Conservation (phyloP, 2,888 invertebrate genomes). For the Lochmaea capreae region DNA sequence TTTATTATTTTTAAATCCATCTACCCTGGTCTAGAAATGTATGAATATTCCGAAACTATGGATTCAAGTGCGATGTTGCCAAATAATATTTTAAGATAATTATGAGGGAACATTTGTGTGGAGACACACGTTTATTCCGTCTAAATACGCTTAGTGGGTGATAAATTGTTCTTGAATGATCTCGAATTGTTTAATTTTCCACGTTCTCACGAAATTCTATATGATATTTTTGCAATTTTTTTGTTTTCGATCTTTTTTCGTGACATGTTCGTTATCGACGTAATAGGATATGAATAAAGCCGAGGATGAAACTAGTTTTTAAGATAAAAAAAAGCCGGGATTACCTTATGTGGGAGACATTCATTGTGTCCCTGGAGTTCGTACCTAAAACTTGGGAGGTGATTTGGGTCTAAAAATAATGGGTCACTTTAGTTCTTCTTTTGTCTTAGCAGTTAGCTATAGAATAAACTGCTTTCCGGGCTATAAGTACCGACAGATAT, state of each 20-base stretch:
- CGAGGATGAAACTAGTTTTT: constrained; percentile 36
- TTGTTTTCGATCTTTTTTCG: constrained; percentile 1
- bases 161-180: constrained; percentile 19
- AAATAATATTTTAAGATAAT: constrained; percentile 4
- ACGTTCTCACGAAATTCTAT: constrained; percentile 8
- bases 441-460: too few species aligned
- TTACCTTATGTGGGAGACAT: constrained; percentile 35
- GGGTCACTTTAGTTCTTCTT: too few species aligned
- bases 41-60: background rate
- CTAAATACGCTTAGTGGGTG: constrained; percentile 20
- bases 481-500: too few species aligned
- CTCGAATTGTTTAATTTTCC: constrained; percentile 32
- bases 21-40: too few species aligned
- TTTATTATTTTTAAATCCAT: too few species aligned
- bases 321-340: constrained; percentile 43
- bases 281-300: constrained; percentile 15
- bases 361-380: background rate
- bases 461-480: too few species aligned
- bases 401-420: too few species aligned
- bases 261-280: constrained; percentile 28
- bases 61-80: background rate
- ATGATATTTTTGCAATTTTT: constrained; percentile 21
- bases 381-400: too few species aligned
- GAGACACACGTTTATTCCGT: background rate
- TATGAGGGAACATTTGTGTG: constrained; percentile 1